Percentiles rank a stretch among this genome's conserved stretches.
phyloP scores from a whole-genome alignment of 2,888 invertebrate genomes.

The Tipula unca region DNA sequence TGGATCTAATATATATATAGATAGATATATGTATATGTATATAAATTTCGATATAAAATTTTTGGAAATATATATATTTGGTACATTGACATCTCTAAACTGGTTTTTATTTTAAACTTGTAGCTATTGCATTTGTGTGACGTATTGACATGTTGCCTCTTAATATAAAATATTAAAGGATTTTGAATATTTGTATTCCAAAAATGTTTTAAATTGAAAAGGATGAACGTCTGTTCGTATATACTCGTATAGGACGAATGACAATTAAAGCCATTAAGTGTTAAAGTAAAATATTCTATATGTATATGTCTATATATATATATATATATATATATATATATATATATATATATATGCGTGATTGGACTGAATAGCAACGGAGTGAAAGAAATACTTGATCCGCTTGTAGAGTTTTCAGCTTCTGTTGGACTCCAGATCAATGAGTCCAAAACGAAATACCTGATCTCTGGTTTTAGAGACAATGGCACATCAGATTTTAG shows the following conservation, averaged over 20 bases:
- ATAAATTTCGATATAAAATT: not conserved
- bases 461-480: too few relatives aligned
- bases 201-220: not conserved
- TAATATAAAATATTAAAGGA: not conserved
- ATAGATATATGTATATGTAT: not conserved
- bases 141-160: not conserved
- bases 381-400: too few relatives aligned
- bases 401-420: too few relatives aligned
- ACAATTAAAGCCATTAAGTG: not conserved
- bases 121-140: not conserved
- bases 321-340: too few relatives aligned
- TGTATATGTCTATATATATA: too few relatives aligned
- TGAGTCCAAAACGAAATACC: too few relatives aligned
- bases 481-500: too few relatives aligned
- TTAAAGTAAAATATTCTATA: too few relatives aligned
- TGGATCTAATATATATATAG: not conserved
- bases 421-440: too few relatives aligned
- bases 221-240: not conserved
- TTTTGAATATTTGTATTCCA: not conserved
- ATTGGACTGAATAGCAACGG: too few relatives aligned
- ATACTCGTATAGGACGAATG: not conserved
- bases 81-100: not conserved
- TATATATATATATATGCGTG: too few relatives aligned
- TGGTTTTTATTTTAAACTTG: not conserved
- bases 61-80: not conserved